Percentiles rank a stretch among this genome's conserved stretches.
Evolutionary conservation across 2,113 vertebrate species (phyloP).

Genomic region (Stigmatopora argus): DNA sequence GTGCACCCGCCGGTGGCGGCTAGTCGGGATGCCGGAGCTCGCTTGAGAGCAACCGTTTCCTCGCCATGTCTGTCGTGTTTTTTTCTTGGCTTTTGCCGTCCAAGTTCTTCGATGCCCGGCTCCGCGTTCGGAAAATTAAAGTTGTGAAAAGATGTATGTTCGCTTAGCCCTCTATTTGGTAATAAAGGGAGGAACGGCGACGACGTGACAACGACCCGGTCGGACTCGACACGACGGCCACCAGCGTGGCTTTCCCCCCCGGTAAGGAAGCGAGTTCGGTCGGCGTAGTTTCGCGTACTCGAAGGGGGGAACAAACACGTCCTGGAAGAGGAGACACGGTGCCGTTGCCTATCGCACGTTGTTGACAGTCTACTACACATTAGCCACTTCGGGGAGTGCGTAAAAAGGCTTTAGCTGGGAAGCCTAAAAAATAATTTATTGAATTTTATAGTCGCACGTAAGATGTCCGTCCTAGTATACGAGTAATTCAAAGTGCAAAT

Average conservation of each 20-base stretch:
- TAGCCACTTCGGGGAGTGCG: neutral
- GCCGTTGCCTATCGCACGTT: slow-evolving; percentile 1
- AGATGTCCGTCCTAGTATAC: neutral
- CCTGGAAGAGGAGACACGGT: slow-evolving; percentile 18
- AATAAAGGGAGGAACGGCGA: slow-evolving; percentile 45
- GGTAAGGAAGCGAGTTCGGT: slow-evolving; percentile 43
- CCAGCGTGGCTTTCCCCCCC: slow-evolving; percentile 31
- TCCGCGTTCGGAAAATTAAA: slow-evolving; percentile 2
- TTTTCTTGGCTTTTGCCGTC: slow-evolving; percentile 23
- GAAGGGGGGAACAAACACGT: slow-evolving; percentile 13
- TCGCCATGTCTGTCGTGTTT: slow-evolving; percentile 12
- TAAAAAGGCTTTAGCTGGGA: neutral
- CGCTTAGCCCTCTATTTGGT: slow-evolving; percentile 47
- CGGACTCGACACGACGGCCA: slow-evolving; percentile 30
- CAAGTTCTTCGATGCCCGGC: slow-evolving; percentile 2
- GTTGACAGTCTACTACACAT: slow-evolving; percentile 19
- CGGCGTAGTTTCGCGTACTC: slow-evolving; percentile 17
- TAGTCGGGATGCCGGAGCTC: slow-evolving; percentile 50
- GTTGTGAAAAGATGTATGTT: slow-evolving; percentile 55
- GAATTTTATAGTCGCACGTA: neutral
- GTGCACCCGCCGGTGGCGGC: slow-evolving; percentile 15
- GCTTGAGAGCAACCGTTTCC: slow-evolving; percentile 29
- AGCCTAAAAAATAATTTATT: neutral
- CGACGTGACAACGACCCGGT: slow-evolving; percentile 50
- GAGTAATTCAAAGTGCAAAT: slow-evolving; percentile 22